Conservation (phyloP, 1,140 invertebrate genomes). For the Penaeus vannamei region DNA sequence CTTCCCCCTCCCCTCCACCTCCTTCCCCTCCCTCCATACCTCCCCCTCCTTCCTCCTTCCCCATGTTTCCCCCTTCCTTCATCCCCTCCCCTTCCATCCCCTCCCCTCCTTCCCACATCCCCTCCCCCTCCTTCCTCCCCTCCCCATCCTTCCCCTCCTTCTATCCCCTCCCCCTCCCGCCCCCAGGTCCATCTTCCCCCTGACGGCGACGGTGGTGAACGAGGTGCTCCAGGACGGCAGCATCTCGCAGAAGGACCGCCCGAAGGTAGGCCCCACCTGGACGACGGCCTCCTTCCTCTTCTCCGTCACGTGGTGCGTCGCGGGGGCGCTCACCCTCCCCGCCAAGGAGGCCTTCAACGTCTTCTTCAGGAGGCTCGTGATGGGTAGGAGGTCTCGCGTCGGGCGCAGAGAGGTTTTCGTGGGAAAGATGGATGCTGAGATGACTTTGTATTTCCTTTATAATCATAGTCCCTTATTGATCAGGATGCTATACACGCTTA, state of each 20-base stretch:
- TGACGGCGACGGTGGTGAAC: conserved; percentile 85
- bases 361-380: conserved; percentile 70
- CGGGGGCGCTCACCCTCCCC: conserved; percentile 26
- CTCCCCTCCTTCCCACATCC: neutral
- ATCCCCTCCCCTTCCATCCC: neutral
- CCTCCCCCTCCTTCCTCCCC: neutral
- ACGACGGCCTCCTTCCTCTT: conserved; percentile 65
- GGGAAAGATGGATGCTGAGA: neutral
- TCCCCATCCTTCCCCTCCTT: neutral
- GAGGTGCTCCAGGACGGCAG: conserved; percentile 79
- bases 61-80: neutral
- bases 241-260: conserved; percentile 58
- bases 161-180: neutral
- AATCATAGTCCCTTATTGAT: too few species aligned
- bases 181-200: conserved; percentile 78
- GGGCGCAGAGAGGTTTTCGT: neutral
- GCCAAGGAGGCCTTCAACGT: conserved; percentile 52
- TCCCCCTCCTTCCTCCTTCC: too few species aligned
- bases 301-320: conserved; percentile 58
- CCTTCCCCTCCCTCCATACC: neutral
- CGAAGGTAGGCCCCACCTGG: conserved; percentile 58
- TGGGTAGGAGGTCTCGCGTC: conserved; percentile 19
- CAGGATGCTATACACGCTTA: too few species aligned
- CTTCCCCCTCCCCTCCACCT: too few species aligned
- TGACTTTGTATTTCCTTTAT: too few species aligned